Evolutionary conservation across 2,113 vertebrate species (phyloP).

Genomic region (Ascaphus truei): DNA sequence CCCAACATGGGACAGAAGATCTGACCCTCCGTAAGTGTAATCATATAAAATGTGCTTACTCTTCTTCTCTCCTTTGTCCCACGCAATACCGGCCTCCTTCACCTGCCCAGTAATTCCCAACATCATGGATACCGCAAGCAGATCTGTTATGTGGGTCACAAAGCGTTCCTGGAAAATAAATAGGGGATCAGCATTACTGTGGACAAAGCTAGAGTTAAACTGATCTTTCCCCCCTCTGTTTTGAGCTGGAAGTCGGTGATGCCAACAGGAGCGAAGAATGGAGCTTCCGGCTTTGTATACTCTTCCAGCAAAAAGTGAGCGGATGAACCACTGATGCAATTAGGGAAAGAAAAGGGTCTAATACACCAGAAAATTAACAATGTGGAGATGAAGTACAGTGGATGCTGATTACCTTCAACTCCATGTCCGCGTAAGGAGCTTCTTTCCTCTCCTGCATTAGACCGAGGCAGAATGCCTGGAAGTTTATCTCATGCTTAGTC

Average conservation of each 20-base stretch:
- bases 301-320: too few species aligned
- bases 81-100: constrained; percentile 92
- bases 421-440: constrained; percentile 84
- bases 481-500: constrained; percentile 97
- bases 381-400: too few species aligned
- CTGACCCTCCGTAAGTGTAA: too few species aligned
- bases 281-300: neutral
- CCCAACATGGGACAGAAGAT: too few species aligned
- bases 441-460: constrained; percentile 97
- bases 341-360: too few species aligned
- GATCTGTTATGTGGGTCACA: constrained; percentile 91
- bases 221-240: too few species aligned
- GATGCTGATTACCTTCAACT: constrained; percentile 87
- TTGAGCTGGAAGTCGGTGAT: too few species aligned
- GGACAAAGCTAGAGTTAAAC: too few species aligned
- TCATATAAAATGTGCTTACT: too few species aligned
- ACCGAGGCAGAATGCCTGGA: constrained; percentile 94
- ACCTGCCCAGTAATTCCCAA: constrained; percentile 95
- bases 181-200: too few species aligned
- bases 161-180: constrained; percentile 79
- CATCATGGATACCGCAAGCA: constrained; percentile 97
- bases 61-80: constrained; percentile 98
- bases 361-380: too few species aligned
- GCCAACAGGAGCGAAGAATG: fast-evolving
- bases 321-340: too few species aligned